Percentiles rank a stretch among this genome's conserved stretches.
Conservation (phyloP, 2,888 invertebrate species). For the Nymphalis urticae region DNA sequence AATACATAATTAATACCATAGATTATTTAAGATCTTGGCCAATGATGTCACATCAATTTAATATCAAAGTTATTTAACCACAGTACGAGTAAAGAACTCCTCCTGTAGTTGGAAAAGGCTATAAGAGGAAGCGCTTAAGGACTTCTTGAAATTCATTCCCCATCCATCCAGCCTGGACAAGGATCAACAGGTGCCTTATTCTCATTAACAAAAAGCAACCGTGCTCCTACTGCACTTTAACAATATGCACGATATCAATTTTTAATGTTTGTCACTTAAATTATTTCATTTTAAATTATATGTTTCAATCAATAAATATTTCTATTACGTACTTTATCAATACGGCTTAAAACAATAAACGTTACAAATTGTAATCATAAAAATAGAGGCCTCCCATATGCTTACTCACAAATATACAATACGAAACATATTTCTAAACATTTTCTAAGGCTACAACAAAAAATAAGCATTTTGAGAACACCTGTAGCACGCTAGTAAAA, state of each 20-base stretch:
- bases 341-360: too few species aligned
- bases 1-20: too few species aligned
- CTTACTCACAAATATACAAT: too few species aligned
- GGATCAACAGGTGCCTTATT: conserved; percentile 28
- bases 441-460: background rate
- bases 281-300: too few species aligned
- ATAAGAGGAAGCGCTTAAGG: background rate
- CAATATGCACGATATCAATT: too few species aligned
- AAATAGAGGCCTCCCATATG: background rate
- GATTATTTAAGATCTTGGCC: too few species aligned
- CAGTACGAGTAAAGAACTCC: too few species aligned
- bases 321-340: too few species aligned
- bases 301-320: too few species aligned
- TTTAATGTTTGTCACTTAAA: too few species aligned
- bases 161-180: conserved; percentile 9
- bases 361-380: background rate
- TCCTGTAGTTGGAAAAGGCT: background rate
- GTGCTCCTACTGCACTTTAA: background rate
- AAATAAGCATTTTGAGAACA: background rate
- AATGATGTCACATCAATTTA: too few species aligned
- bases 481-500: conserved; percentile 14
- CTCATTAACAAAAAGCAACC: background rate
- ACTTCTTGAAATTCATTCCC: conserved; percentile 21
- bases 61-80: too few species aligned
- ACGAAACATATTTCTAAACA: background rate